Evolutionary conservation across 2,797 vertebrate genomes (phyloP).

Genomic region (Meda fulgida): DNA sequence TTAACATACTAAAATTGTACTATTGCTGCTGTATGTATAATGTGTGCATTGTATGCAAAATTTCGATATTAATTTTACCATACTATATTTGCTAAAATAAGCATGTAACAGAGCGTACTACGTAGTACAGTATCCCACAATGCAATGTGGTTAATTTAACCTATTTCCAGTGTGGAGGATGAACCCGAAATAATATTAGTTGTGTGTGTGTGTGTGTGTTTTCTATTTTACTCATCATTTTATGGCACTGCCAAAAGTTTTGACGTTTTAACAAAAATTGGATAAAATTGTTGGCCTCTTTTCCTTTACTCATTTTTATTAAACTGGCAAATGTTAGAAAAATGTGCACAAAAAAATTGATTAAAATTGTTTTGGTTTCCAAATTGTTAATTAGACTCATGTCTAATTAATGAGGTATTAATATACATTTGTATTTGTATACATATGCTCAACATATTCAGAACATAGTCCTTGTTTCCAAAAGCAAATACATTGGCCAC

Average conservation of each 20-base stretch:
- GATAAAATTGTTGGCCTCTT: background rate
- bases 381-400: background rate
- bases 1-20: background rate
- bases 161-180: background rate
- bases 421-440: too few species aligned
- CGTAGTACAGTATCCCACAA: background rate
- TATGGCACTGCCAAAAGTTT: background rate
- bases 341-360: background rate
- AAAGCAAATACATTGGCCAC: background rate
- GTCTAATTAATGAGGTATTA: background rate
- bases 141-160: conserved; percentile 14
- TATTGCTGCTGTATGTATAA: background rate
- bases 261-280: background rate
- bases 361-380: background rate
- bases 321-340: background rate
- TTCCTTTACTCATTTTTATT: background rate
- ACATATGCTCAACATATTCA: background rate
- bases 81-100: background rate
- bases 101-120: background rate
- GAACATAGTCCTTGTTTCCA: background rate
- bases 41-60: too few species aligned
- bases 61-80: too few species aligned
- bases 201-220: too few species aligned
- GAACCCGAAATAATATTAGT: background rate
- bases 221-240: too few species aligned